Evolutionary conservation across 2,113 vertebrate species (phyloP).

Genomic region (Cathartes aura): DNA sequence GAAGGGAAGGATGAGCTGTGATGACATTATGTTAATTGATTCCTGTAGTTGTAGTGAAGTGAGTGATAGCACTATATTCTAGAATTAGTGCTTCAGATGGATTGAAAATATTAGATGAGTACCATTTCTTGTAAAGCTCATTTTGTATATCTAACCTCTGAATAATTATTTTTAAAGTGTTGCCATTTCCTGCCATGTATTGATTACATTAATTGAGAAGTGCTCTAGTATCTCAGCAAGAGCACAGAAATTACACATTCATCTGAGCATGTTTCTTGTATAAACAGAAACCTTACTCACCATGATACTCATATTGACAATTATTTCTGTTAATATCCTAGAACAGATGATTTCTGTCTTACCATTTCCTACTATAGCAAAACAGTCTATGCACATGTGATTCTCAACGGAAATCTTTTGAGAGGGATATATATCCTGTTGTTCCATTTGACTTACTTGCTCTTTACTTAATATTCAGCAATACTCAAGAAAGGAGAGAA

Average conservation of each 20-base stretch:
- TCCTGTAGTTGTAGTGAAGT: slow-evolving; percentile 1
- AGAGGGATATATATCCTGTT: not conserved
- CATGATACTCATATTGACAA: not conserved
- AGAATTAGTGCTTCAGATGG: not conserved
- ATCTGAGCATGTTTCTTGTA: not conserved
- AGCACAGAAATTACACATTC: not conserved
- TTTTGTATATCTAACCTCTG: not conserved
- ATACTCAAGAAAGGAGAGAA: not conserved
- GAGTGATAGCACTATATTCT: not conserved
- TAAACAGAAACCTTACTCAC: not conserved
- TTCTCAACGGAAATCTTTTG: not conserved
- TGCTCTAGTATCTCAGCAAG: not conserved
- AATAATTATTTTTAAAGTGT: slow-evolving; percentile 31
- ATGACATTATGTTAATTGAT: slow-evolving; percentile 49
- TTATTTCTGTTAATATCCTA: not conserved
- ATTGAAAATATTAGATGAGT: not conserved
- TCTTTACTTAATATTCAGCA: not conserved
- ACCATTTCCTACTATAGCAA: not conserved
- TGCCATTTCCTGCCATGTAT: slow-evolving; percentile 21
- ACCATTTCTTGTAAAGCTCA: slow-evolving; percentile 21
- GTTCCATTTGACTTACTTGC: not conserved
- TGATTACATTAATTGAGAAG: slow-evolving; percentile 49
- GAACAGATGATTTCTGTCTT: not conserved
- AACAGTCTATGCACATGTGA: not conserved
- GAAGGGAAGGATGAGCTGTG: not conserved